Base-by-base conservation (phyloP, 2,888 invertebrate species). In the Oscheius sp. region DNA sequence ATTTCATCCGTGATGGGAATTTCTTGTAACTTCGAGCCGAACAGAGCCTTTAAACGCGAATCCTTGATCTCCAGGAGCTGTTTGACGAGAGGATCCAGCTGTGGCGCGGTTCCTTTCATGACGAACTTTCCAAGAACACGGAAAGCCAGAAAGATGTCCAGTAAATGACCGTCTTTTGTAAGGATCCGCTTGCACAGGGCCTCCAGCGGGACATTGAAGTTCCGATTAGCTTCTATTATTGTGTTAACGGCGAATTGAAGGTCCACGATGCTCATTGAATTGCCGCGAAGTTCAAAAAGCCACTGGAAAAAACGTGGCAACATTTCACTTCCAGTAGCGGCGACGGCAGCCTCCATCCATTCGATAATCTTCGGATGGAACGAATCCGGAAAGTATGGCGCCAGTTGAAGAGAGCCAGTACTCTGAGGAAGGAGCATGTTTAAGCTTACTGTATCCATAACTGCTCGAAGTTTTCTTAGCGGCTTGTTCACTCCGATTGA, bases 21-120 rank as follows among this genome's bases (percentile, higher is more conserved):
- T 34, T 65, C 65, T 34, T 65, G 65, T 0, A 65, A 8, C 20
- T 65, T 65, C 3, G 65, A 65, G 0, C 65, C 65, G 3, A 65
- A 29, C 0, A 65, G 50, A 3, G 65, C 65, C 31, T 34, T 46
- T 1, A 65, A 34, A 6, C 65, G 65, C 2, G 27, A 17, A n/a
- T 65, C 65, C 6, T 45, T 48, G 34, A 65, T 65, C 6, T 65
- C 50, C 1, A 1, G 10, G 1, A 31, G 33, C 2, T 37, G 15
- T 1, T 1, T 2, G 5, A 50, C 48, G 0, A 29, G 1, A 0
- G 37, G 12, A n/a, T 42, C 34, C 12, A 29, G 12, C 5, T 65
- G 25, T 0, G 3, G 27, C 17, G 27, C 29, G 0, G 27, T 29
- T 1, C 65, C 65, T 27, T 46, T 48, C 20, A 46, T 31, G 2